Percentiles rank a stretch among this genome's conserved stretches.
Conservation (phyloP, 2,888 invertebrate species). For the Ditula angustiorana region DNA sequence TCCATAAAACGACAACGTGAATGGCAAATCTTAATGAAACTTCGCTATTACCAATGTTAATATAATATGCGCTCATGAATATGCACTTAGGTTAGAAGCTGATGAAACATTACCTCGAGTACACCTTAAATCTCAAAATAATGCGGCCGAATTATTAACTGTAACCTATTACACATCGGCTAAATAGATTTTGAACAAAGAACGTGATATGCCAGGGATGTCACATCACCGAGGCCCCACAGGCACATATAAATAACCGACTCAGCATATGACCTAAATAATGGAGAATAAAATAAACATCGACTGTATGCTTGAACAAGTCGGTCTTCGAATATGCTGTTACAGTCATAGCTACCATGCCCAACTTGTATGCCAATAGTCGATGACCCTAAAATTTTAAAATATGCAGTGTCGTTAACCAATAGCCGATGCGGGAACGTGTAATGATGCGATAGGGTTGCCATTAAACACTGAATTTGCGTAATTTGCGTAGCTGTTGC, state of each 20-base stretch:
- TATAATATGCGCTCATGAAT: slow-evolving; percentile 13
- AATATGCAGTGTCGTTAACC: neutral
- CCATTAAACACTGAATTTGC: neutral
- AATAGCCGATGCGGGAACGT: neutral
- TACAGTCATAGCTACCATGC: slow-evolving; percentile 20
- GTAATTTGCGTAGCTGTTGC: slow-evolving; percentile 25
- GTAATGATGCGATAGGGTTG: slow-evolving; percentile 12
- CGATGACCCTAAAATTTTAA: neutral
- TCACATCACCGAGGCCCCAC: slow-evolving; percentile 40
- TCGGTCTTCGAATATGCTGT: slow-evolving; percentile 33
- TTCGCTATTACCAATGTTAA: slow-evolving; percentile 25
- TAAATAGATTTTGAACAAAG: slow-evolving; percentile 29
- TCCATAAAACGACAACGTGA: slow-evolving; percentile 19
- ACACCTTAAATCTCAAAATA: neutral
- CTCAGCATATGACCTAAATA: slow-evolving; percentile 62
- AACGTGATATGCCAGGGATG: slow-evolving; percentile 35
- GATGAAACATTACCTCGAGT: neutral
- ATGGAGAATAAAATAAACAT: slow-evolving; percentile 63
- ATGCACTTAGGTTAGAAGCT: too few species aligned
- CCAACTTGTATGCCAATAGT: neutral
- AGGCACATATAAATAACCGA: slow-evolving; percentile 51
- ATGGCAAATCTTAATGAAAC: slow-evolving; percentile 23
- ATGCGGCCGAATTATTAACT: neutral
- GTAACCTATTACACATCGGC: slow-evolving; percentile 13
- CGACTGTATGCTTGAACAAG: slow-evolving; percentile 38